phyloP scores from a whole-genome alignment of 1,140 invertebrate species.

The Orussus abietinus region DNA sequence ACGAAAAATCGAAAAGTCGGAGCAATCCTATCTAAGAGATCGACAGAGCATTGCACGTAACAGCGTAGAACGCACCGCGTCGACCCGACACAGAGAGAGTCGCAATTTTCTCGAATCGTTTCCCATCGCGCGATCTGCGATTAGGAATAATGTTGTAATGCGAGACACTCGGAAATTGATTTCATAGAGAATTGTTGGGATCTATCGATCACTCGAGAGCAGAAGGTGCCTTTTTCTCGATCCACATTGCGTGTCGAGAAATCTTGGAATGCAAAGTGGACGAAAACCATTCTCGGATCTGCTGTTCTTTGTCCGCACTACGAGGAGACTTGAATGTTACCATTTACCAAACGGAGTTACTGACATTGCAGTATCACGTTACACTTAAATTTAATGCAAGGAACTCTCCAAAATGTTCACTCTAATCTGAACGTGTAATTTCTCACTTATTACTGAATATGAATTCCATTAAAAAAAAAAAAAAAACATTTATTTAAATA shows the following conservation, averaged over 20 bases:
- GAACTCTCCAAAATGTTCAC: too few species aligned
- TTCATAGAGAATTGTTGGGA: conserved; percentile 27
- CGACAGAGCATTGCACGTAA: conserved; percentile 17
- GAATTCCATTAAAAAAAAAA: too few species aligned
- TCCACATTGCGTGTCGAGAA: too few species aligned
- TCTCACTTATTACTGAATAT: too few species aligned
- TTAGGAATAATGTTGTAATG: conserved; percentile 26
- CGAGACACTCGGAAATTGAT: conserved; percentile 23
- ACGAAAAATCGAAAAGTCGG: conserved; percentile 18
- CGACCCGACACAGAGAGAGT: conserved; percentile 20
- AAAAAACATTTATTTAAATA: too few species aligned
- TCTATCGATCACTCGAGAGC: conserved; percentile 1
- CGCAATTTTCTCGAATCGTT: conserved; percentile 20
- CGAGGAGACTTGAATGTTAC: conserved; percentile 16
- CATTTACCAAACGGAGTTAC: not conserved
- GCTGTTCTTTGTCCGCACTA: conserved; percentile 21
- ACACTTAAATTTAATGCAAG: too few species aligned
- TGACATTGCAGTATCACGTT: not conserved
- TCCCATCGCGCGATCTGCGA: conserved; percentile 23
- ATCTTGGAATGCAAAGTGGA: not conserved
- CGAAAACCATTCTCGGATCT: conserved; percentile 13
- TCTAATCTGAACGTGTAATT: too few species aligned
- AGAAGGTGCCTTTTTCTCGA: too few species aligned
- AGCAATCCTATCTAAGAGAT: conserved; percentile 12
- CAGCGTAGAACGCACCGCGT: conserved; percentile 7